Evolutionary conservation across 2,888 invertebrate genomes (phyloP).

Genomic region (Thumatha senex): DNA sequence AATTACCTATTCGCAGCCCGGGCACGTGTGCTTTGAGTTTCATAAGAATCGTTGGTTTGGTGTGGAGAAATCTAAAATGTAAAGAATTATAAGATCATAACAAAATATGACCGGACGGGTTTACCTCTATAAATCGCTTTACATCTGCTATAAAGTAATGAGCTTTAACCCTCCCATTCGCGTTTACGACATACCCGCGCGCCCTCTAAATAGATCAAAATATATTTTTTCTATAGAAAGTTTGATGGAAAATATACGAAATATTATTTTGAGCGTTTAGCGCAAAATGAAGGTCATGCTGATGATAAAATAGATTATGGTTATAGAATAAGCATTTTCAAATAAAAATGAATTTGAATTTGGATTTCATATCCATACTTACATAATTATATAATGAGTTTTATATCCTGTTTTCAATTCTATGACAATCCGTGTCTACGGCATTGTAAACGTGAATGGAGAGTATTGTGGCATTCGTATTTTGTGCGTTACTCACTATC

Average conservation of each 20-base stretch:
- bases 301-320: background rate
- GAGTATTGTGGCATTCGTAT: no score
- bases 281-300: constrained; percentile 1
- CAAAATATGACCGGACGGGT: constrained; percentile 68
- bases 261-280: constrained; percentile 12
- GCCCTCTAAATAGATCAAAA: constrained; percentile 66
- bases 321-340: background rate
- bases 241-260: constrained; percentile 31
- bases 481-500: no score
- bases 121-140: constrained; percentile 76
- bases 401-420: no score
- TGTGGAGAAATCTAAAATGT: constrained; percentile 42
- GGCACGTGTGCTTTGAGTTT: constrained; percentile 49
- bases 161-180: constrained; percentile 76
- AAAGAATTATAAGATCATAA: constrained; percentile 76
- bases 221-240: constrained; percentile 46
- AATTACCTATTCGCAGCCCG: constrained; percentile 52
- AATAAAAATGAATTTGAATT: background rate
- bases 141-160: constrained; percentile 80
- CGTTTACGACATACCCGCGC: constrained; percentile 69
- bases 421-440: no score
- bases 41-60: constrained; percentile 32
- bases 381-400: no score
- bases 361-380: background rate
- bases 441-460: no score